Evolutionary conservation across 2,113 vertebrate species (phyloP), one percentile per base, ranked within the genome.

Genomic region (Probosciger aterrimus): DNA sequence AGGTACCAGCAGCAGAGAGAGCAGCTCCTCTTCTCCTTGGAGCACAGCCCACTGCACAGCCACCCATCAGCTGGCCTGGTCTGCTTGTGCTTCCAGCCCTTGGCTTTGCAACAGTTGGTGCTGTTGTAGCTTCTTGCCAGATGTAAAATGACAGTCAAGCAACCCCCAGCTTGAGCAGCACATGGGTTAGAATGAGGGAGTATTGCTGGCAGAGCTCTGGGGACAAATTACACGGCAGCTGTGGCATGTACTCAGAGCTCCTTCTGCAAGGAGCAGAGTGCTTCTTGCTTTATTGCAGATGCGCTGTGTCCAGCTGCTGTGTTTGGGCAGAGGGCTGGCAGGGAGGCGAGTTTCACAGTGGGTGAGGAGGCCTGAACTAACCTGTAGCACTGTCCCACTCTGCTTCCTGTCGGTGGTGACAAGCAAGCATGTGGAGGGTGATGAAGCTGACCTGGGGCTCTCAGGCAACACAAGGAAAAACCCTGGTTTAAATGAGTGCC

Each of bases 21-120:
- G 46, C 59, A 67, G 68, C 69, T 67, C 49, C 70, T 73, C 37
- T 93, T 73, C 28, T 87, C 3, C 74, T 86, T 88, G 90, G 91
- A 95, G 55, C 37, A 18, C 55, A 87, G 81, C 44, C 8, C 33
- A 39, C 6, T 55, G 59, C 24, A 28, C 0, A 0, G 53, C 30
- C 0, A 4, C 39, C 19, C 1, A 0, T 44, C 50, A 53, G 53
- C 52, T 2, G 6, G 57, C 46, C 44, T 3, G 4, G 46, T 47
- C 79, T 64, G 49, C 39, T 39, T 5, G 20, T 68, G 68, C 82
- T 83, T 82, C 73, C 86, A 88, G 65, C 33, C 68, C 50, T 81
- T 94, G 82, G 92, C 90, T 78, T 7, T 2, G 3, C 0, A 0
- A 80, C 87, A 93, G 93, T 95, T 92, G 91, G 6, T 77, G 93